Evolutionary conservation across 1,140 invertebrate species (phyloP), one percentile per base, ranked within the genome.

Genomic region (Pemphigus obesinymphae): DNA sequence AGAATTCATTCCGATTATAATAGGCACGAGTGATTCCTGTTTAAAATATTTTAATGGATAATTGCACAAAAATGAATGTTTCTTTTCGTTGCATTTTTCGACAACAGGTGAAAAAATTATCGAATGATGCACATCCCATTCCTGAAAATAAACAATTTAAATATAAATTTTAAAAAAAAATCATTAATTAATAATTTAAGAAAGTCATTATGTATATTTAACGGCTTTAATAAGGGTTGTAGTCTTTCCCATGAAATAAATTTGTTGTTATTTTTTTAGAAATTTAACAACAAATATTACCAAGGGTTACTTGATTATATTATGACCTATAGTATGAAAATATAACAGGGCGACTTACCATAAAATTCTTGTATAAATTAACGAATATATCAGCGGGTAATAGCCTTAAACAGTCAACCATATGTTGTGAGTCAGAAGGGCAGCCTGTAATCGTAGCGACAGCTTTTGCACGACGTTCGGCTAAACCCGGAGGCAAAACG

Each of bases 1-100:
- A 6, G 55, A 66, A 48, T 68, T 82, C 61, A 82, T 68, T 45
- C 80, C 80, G 11, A 82, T 66, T 63, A 82, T 82, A 11, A 15
- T 29, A 3, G 81, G 81, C 8, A 82, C 81, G n/a, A 75, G 48
- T 31, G 72, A 75, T 75, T 75, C 72, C 53, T 75, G 72, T 34
- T 75, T 50, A 15, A n/a, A 75, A 53, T 75, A 48, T 48, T 75
- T 75, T 23, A 75, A 34, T 10, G 43, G 72, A 31, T 75, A 23
- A 34, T 34, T 11, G 31, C 72, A 75, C 29, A 75, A 53, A 53
- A 75, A 75, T 8, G 72, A 48, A n/a, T 53, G 6, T 23, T 75
- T 53, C 13, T 53, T 75, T 1, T 31, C 7, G 1, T n/a, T 2
- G 1, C 72, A 75, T 5, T 75, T 75, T 75, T 75, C 72, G 3